These are phyloP conservation scores for Germaria angustata DNA, from an alignment of 2,888 invertebrate genomes.

Conservation along the genomic window DNA sequence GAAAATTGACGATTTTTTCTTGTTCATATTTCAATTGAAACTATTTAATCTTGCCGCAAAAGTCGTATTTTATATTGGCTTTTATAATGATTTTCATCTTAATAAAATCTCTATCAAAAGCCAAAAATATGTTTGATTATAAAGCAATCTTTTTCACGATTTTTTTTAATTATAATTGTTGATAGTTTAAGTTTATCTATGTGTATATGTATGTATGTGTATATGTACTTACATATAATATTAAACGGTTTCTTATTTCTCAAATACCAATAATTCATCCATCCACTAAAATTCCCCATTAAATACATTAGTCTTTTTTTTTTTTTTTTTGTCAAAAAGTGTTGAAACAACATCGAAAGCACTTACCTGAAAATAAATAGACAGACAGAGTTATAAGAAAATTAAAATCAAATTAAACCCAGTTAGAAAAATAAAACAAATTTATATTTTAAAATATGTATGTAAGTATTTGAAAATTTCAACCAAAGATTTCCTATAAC, in stretches of 20 bases:
- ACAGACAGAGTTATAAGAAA: background rate
- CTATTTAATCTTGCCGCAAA: background rate
- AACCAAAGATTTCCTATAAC: constrained; percentile 15
- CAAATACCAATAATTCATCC: constrained; percentile 1
- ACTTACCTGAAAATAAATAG: constrained; percentile 58
- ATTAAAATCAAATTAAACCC: constrained; percentile 30
- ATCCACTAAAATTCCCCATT: background rate
- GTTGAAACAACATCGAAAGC: constrained; percentile 41
- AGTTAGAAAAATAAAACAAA: background rate
- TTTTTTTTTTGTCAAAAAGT: constrained; percentile 18
- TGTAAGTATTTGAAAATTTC: background rate
- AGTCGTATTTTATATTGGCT: background rate
- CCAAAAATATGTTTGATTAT: background rate
- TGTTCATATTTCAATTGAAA: background rate
- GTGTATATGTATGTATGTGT: too few relatives aligned
- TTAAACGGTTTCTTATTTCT: background rate
- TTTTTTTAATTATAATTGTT: background rate
- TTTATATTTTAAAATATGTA: background rate
- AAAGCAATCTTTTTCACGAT: background rate
- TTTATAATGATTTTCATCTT: too few relatives aligned
- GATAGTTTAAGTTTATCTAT: background rate
- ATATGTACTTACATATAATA: background rate
- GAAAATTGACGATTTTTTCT: background rate
- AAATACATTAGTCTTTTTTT: too few relatives aligned
- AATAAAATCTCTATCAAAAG: background rate